Evolutionary conservation across 2,113 vertebrate genomes (phyloP).

Genomic region (Actinemys pallida): DNA sequence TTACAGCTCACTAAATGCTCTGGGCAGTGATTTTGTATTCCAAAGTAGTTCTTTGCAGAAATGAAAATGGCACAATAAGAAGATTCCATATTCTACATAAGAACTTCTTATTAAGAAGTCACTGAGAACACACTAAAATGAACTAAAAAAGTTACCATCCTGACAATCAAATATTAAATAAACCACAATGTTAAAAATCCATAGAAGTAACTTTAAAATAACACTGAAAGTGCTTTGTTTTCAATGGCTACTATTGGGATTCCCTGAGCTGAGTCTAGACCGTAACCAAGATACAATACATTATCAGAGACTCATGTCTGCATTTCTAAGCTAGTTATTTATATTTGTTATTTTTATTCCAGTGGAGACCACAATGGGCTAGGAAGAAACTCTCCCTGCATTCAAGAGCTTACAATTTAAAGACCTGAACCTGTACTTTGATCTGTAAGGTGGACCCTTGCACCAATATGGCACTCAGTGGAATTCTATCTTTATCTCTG

Average conservation of each 20-base stretch:
- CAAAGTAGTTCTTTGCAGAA: background rate
- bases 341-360: background rate
- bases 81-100: accelerated
- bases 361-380: background rate
- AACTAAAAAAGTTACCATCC: background rate
- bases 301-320: background rate
- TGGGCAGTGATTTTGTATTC: accelerated
- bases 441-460: background rate
- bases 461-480: background rate
- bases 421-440: background rate
- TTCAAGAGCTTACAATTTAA: background rate
- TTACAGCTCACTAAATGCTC: background rate
- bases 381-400: background rate
- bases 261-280: background rate
- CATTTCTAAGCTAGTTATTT: background rate
- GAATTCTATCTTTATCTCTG: background rate
- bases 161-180: background rate
- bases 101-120: background rate
- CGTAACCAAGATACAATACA: background rate
- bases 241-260: background rate
- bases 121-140: background rate
- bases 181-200: background rate
- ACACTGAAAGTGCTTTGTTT: background rate
- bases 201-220: background rate
- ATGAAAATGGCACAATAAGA: background rate